Evolutionary conservation across 2,888 invertebrate genomes (phyloP).

Genomic region (Candidula unifasciata): DNA sequence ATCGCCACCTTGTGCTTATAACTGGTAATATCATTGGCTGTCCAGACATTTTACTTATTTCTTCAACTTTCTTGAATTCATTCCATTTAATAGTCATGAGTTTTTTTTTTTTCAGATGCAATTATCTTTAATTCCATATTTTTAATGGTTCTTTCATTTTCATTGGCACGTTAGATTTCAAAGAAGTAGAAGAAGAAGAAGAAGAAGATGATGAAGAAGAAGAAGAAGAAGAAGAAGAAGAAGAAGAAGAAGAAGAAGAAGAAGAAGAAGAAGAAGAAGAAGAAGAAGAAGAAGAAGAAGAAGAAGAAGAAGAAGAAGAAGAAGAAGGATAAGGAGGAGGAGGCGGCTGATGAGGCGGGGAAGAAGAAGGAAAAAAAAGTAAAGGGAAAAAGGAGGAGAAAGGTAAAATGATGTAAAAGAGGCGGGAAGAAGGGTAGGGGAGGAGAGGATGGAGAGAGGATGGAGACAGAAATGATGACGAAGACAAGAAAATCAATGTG

Average conservation of each 20-base stretch:
- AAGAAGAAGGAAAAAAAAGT: background rate
- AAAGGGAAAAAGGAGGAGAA: background rate
- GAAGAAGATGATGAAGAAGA: conserved; percentile 23
- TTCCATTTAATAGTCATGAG: too few species aligned
- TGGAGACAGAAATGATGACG: too few species aligned
- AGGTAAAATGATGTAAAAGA: background rate
- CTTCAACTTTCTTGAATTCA: too few species aligned
- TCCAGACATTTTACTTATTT: too few species aligned
- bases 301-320: conserved; percentile 37
- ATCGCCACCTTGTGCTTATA: too few species aligned
- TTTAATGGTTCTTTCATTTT: too few species aligned
- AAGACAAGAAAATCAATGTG: too few species aligned
- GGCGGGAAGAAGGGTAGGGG: background rate
- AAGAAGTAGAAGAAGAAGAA: conserved; percentile 7
- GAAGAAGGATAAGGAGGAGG: conserved; percentile 35
- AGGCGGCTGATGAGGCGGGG: too few species aligned
- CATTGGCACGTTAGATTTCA: background rate
- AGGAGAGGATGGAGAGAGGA: too few species aligned
- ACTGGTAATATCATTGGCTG: too few species aligned
- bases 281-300: conserved; percentile 13
- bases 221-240: conserved; percentile 31
- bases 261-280: conserved; percentile 19
- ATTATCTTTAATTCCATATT: too few species aligned
- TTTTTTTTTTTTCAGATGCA: too few species aligned
- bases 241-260: conserved; percentile 37